phyloP scores from a whole-genome alignment of 2,888 invertebrate species.

The Xestia c-nigrum region DNA sequence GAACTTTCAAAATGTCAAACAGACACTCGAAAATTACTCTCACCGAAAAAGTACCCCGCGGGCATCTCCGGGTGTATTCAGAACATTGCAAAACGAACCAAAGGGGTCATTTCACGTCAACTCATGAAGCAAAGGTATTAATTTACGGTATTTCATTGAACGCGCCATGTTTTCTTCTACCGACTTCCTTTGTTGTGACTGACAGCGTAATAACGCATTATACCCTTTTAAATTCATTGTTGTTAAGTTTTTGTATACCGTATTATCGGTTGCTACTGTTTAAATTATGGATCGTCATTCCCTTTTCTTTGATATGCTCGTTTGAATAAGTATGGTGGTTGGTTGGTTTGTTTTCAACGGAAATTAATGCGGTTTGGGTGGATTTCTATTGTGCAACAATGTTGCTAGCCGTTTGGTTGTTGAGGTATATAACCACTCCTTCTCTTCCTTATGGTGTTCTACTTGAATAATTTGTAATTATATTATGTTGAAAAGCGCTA shows the following conservation, averaged over 20 bases:
- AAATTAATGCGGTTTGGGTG: conserved; percentile 33
- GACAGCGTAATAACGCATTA: conserved; percentile 62
- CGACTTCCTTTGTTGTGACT: conserved; percentile 58
- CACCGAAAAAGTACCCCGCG: conserved; percentile 46
- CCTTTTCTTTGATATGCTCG: conserved; percentile 36
- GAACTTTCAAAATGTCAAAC: conserved; percentile 49
- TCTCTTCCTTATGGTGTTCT: neutral
- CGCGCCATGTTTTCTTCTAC: conserved; percentile 56
- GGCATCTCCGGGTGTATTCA: conserved; percentile 57
- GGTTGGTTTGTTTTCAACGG: conserved; percentile 25
- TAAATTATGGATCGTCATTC: conserved; percentile 44
- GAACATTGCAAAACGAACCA: conserved; percentile 51
- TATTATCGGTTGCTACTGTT: conserved; percentile 60
- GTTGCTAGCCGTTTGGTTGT: conserved; percentile 3
- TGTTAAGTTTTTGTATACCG: conserved; percentile 53
- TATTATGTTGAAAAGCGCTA: too few species aligned
- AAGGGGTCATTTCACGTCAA: conserved; percentile 70
- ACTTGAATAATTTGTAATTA: neutral
- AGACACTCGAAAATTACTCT: conserved; percentile 54
- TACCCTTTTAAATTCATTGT: conserved; percentile 58
- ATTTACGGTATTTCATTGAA: conserved; percentile 72
- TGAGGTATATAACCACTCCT: neutral
- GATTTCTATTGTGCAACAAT: conserved; percentile 25
- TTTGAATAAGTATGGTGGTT: conserved; percentile 46
- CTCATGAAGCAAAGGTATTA: conserved; percentile 72